Conservation (phyloP, 2,888 invertebrate genomes). For the Stenodema calcarata region DNA sequence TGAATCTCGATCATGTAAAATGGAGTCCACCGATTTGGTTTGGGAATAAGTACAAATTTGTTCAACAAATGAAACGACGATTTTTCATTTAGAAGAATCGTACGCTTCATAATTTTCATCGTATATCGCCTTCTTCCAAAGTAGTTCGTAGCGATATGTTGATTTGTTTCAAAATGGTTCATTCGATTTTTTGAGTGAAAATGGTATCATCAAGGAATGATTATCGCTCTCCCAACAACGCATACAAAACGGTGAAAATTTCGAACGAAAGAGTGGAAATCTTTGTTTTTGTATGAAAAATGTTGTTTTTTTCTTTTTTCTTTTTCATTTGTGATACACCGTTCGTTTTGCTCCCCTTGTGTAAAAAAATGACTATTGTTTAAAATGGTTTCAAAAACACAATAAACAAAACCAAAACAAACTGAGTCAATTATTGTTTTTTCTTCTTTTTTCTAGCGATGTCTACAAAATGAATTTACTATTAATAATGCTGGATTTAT, state of each 20-base stretch:
- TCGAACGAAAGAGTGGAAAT: background rate
- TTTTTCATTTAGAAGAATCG: background rate
- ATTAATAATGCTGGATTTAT: background rate
- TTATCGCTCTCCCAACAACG: background rate
- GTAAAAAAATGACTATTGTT: background rate
- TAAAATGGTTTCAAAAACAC: background rate
- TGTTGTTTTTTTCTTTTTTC: too few species aligned
- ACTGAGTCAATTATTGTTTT: background rate
- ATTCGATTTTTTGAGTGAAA: background rate
- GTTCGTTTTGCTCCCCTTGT: background rate
- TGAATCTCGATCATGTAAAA: background rate
- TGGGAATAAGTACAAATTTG: background rate
- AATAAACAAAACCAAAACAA: background rate
- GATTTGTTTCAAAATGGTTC: background rate
- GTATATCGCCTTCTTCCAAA: background rate
- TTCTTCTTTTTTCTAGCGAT: constrained; percentile 10
- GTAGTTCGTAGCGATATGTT: background rate
- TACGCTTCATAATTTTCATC: background rate
- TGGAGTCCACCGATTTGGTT: background rate
- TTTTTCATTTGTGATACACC: background rate
- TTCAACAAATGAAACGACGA: background rate
- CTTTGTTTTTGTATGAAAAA: background rate
- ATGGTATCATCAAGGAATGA: background rate
- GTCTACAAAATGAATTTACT: background rate
- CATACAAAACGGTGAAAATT: background rate